These are phyloP conservation scores for Clistopyga incitator DNA, from an alignment of 2,888 invertebrate genomes.

Conservation along the genomic window DNA sequence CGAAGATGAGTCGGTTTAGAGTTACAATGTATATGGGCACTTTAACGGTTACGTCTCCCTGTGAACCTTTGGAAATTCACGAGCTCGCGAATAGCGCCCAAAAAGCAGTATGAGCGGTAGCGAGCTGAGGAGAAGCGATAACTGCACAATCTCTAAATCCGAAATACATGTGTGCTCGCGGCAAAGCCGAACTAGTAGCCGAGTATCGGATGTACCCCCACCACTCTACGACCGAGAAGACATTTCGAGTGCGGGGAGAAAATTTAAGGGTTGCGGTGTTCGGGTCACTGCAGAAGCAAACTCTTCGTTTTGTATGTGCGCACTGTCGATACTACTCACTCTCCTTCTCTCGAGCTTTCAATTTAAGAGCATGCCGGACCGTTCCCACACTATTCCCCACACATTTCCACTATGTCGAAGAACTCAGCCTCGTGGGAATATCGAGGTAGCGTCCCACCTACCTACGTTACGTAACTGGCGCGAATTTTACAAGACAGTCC, in stretches of 20 bases:
- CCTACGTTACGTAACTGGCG: not conserved
- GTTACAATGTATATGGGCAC: not conserved
- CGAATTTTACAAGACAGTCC: not conserved
- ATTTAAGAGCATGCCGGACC: conserved; percentile 64
- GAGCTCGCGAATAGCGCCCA: not conserved
- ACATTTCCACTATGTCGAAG: conserved; percentile 48
- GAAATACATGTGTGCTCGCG: conserved; percentile 33
- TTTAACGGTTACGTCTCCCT: conserved; percentile 9
- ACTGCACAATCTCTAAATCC: conserved; percentile 58
- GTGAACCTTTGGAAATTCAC: conserved; percentile 25
- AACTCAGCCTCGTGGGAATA: conserved; percentile 58
- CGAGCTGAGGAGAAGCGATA: conserved; percentile 49
- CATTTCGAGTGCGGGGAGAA: conserved; percentile 52
- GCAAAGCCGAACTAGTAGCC: conserved; percentile 32
- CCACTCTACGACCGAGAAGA: not conserved
- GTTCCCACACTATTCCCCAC: conserved; percentile 60
- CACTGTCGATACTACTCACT: conserved; percentile 25
- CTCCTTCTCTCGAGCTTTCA: conserved; percentile 51
- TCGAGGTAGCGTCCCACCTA: conserved; percentile 35
- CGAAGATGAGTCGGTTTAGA: not conserved
- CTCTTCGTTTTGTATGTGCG: conserved; percentile 8
- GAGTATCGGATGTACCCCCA: too few relatives aligned
- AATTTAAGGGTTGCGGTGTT: conserved; percentile 59
- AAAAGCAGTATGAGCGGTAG: conserved; percentile 29
- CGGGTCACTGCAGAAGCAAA: conserved; percentile 37